These are phyloP conservation scores for Catalaphyllia jardinei DNA, from an alignment of 64 coral and sea anemone genomes.

Conservation along the genomic window DNA sequence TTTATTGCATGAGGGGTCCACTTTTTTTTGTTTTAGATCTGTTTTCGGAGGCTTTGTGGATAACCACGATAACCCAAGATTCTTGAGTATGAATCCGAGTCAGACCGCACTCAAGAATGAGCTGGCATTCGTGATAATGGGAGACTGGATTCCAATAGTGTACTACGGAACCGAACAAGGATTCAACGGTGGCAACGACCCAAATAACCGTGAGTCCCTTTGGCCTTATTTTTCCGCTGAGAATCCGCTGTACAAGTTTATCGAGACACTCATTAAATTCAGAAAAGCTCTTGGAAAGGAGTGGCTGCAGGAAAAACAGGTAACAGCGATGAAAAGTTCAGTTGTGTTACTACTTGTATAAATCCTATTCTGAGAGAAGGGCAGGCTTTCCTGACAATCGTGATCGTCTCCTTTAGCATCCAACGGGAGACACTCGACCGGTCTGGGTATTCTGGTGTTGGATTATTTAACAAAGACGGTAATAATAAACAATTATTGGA, in stretches of 20 bases:
- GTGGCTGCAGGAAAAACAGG: slow-evolving; percentile 42
- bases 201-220: slow-evolving; percentile 68
- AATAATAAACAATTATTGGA: too few species aligned
- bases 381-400: too few species aligned
- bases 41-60: slow-evolving; percentile 75
- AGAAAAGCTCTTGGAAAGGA: slow-evolving; percentile 28
- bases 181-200: slow-evolving; percentile 68
- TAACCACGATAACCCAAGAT: slow-evolving; percentile 74
- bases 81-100: slow-evolving; percentile 67
- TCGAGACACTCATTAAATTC: slow-evolving; percentile 43
- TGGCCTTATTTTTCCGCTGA: slow-evolving; percentile 71
- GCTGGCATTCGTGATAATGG: slow-evolving; percentile 56
- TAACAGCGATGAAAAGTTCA: background rate
- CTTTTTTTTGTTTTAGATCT: slow-evolving; percentile 27
- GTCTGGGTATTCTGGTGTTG: too few species aligned
- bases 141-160: slow-evolving; percentile 64
- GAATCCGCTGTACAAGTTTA: slow-evolving; percentile 65
- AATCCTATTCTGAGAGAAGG: too few species aligned
- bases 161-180: slow-evolving; percentile 85
- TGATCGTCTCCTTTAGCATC: too few species aligned
- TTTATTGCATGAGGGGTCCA: background rate
- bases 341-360: background rate
- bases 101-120: slow-evolving; percentile 43
- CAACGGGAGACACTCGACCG: too few species aligned
- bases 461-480: too few species aligned